Conservation (phyloP, 2,888 invertebrate genomes). For the Ennomos fuscantarius region DNA sequence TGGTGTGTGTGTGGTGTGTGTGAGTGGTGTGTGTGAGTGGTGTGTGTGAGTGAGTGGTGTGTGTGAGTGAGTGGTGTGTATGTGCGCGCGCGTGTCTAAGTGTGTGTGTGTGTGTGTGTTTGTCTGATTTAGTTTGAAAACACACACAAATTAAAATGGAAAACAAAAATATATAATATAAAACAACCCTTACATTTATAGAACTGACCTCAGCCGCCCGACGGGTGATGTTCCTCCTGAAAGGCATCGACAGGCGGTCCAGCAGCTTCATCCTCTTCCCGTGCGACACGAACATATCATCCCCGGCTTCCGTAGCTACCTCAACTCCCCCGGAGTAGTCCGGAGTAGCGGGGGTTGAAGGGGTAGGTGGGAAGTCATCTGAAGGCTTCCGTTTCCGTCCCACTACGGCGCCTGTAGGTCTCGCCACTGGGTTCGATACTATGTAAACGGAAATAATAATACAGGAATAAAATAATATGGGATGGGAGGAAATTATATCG, state of each 20-base stretch:
- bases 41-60: too few species aligned
- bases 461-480: too few species aligned
- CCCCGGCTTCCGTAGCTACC: slow-evolving; percentile 33
- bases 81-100: too few species aligned
- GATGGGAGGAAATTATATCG: too few species aligned
- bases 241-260: slow-evolving; percentile 59
- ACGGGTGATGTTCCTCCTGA: slow-evolving; percentile 42
- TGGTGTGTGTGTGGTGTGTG: too few species aligned
- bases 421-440: not conserved
- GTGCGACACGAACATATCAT: slow-evolving; percentile 30
- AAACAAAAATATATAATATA: too few species aligned
- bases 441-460: not conserved
- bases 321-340: slow-evolving; percentile 20
- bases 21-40: too few species aligned
- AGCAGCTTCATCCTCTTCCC: slow-evolving; percentile 66
- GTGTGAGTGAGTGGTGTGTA: too few species aligned
- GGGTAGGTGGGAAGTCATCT: slow-evolving; percentile 21
- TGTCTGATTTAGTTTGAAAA: too few species aligned
- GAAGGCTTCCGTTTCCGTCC: slow-evolving; percentile 77
- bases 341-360: not conserved
- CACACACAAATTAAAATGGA: too few species aligned
- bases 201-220: slow-evolving; percentile 31
- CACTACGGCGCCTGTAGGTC: slow-evolving; percentile 75
- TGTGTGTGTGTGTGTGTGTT: too few species aligned
- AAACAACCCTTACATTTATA: too few species aligned